A percentile compares a stretch with the other conserved stretches of the same genome.
Conservation (phyloP, 2,888 invertebrate species). For the Himalopsyche tibetana region DNA sequence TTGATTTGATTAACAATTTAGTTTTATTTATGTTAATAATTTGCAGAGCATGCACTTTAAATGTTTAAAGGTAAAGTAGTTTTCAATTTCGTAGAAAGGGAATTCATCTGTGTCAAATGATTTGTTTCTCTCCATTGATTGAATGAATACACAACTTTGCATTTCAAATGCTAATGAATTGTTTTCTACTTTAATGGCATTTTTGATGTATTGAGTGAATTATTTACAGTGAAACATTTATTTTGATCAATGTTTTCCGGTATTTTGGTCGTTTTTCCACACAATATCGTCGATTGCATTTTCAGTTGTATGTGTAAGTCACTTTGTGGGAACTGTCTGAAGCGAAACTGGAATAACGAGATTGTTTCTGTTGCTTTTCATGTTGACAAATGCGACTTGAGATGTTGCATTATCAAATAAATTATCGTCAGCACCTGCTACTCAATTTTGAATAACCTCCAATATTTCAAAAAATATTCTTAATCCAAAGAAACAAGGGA, state of each 20-base stretch:
- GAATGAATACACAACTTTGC: too few relatives aligned
- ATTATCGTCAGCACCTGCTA: conserved; percentile 25
- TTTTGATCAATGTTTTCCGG: neutral
- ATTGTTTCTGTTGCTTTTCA: conserved; percentile 21
- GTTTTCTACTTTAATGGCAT: too few relatives aligned
- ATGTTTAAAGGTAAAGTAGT: too few relatives aligned
- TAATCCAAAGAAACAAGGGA: neutral
- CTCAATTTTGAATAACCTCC: neutral
- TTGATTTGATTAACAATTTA: too few relatives aligned
- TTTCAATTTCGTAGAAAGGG: too few relatives aligned
- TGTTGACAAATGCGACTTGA: conserved; percentile 26
- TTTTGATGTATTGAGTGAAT: too few relatives aligned
- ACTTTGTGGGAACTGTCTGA: conserved; percentile 20
- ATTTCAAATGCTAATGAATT: too few relatives aligned
- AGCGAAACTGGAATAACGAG: conserved; percentile 13
- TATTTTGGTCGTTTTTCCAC: neutral
- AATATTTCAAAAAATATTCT: neutral
- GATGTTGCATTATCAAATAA: conserved; percentile 34
- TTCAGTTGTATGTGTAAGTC: neutral
- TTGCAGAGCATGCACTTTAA: too few relatives aligned
- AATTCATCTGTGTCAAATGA: too few relatives aligned
- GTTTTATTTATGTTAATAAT: too few relatives aligned
- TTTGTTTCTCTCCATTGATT: too few relatives aligned
- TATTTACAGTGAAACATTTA: too few relatives aligned
- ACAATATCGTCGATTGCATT: neutral